Base-by-base conservation (phyloP, 2,113 vertebrate genomes). In the Sphaerodactylus townsendi region DNA sequence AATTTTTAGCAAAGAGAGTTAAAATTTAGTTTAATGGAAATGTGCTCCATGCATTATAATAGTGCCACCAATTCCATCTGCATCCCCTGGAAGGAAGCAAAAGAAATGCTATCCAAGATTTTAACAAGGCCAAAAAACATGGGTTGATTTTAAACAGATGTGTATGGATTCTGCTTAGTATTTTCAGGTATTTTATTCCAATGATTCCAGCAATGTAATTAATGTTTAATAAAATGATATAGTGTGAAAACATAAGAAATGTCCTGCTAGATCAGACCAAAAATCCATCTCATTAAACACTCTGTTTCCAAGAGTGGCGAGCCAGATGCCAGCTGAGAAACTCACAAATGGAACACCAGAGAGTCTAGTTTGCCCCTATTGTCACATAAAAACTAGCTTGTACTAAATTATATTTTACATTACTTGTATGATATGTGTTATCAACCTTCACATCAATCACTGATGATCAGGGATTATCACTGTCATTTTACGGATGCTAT, bases 91-190 rank as follows among this genome's bases (percentile, higher is more conserved):
- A 83, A 59, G 1, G 68, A 81, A 86, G 72, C 82, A 82, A 88
- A 78, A 73, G 70, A 85, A 87, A 70, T 48, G 72, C 89, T 89
- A 88, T 88, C 90, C 78, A 86, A 78, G 72, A 84, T 92, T 90
- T 86, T 82, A 0, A 84, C 59, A 53, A 89, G 41, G 84, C 64
- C 10, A 80, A 89, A 81, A 81, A 15, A 41, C 68, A 35, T 50
- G 59, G 65, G 86, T 93, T 96, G 92, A 93, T 93, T 93, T 93
- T 82, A 93, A 93, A 91, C 94, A 96, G 93, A 94, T 91, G 91
- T 73, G 90, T 76, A 48, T 10, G 68, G 89, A 85, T 2, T 56
- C 84, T 85, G 73, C 81, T 33, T 87, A 56, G 64, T 83, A 84
- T 92, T 92, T 89, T 59, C 86, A 92, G 92, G 94, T 90, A 91